Evolutionary conservation across 1,140 invertebrate genomes (phyloP), one percentile per base, ranked within the genome.

Genomic region (Carcinoscorpius rotundicauda): DNA sequence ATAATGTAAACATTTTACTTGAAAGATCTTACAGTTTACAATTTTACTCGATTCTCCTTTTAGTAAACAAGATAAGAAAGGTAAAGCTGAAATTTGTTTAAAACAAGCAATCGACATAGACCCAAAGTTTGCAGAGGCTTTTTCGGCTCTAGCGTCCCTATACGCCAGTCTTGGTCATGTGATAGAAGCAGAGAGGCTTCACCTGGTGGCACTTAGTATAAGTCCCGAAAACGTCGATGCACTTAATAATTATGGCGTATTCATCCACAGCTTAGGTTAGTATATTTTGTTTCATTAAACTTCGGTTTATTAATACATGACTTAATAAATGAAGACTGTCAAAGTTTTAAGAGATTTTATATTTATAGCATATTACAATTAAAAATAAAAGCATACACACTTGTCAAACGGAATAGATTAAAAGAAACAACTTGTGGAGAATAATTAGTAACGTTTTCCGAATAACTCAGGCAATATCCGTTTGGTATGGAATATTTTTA

Each of bases 181-280:
- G 9, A 66, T 66, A 5, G 70, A 71, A 51, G 75, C 75, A 0
- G 69, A 73, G 58, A 56, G 64, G 61, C 64, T 76, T 51, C 74
- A 76, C 69, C 57, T 69, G 3, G 68, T 71, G 51, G 70, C 76
- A 57, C 63, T 76, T 1, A 59, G 65, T 49, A 53, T 76, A 6
- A 68, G 74, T 48, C 70, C 70, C 0, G 66, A 70, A 29, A 72
- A 70, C 68, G 72, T 75, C n/a, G 75, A 80, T 63, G 74, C 72
- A 52, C 70, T 77, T 48, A 75, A 76, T 64, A 75, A 76, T 61
- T 78, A 78, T 69, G 79, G 77, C 5, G 71, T 73, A 4, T 77
- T 77, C 65, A 66, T 78, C 0, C 75, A 78, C 51, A 73, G 75
- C 67, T 75, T 69, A 69, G 78, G 78, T 78, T 68, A 70, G 70